Evolutionary conservation across 2,113 vertebrate species (phyloP), one percentile per base, ranked within the genome.

Genomic region (Gadus macrocephalus): DNA sequence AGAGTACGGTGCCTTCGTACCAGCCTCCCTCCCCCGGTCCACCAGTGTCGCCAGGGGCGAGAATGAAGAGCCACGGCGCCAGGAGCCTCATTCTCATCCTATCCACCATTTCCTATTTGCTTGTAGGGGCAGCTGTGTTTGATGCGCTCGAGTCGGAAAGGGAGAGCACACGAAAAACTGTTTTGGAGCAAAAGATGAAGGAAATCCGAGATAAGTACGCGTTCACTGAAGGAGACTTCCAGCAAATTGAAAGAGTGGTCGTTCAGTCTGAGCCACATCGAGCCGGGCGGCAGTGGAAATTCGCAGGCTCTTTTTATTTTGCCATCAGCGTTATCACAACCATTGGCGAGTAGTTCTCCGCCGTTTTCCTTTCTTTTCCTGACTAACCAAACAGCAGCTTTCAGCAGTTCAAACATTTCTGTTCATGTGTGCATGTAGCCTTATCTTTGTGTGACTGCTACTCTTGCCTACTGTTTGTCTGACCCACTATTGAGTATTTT

Each of bases 281-380:
- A 16, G 92, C 93, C 63, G 94, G 93, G 1, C 82, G 86, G 28
- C 94, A 95, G 90, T 95, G 94, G 95, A 91, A 93, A 85, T 94
- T 96, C 74, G 88, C 93, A 28, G 93, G 95, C 19, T 95, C 95
- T 64, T 95, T 97, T 84, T 96, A 96, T 76, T 96, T 97, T 78
- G 94, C 94, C 87, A 94, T 96, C 91, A 95, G 94, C 0, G 94
- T 96, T 67, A 93, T 97, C 91, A 96, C 94, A 66, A 96, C 95
- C 27, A 95, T 95, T 78, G 95, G 94, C 91, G 89, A 95, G 94
- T 83, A 69, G 53, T 5, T 2, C 19, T 62, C 17, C 20, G 42
- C 42, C 42, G 42, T 49, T 14, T 49, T 49, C 42, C 8, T 49
- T 14, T 49, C 42, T 49, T 49, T 49, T 49, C 38, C 42, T 14